phyloP scores from a whole-genome alignment of 2,113 vertebrate genomes.

The Stercorarius parasiticus region DNA sequence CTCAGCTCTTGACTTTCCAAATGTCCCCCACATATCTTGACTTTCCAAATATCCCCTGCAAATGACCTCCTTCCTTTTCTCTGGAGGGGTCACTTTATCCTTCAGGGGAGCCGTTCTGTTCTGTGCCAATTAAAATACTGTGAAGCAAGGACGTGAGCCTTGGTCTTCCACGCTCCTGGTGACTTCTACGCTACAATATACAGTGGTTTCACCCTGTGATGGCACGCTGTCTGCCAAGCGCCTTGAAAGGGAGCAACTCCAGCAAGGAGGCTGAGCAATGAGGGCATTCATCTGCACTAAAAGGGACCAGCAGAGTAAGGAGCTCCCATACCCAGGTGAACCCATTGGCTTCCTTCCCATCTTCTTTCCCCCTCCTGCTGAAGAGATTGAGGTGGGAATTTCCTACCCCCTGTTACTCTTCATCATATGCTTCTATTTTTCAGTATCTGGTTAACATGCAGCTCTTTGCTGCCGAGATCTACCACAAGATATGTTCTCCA shows the following conservation, averaged over 20 bases:
- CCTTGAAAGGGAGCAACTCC: background rate
- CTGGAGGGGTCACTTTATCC: background rate
- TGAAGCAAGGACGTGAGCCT: background rate
- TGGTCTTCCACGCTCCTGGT: background rate
- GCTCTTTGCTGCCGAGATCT: background rate
- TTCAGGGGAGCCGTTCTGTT: background rate
- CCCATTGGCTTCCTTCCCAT: background rate
- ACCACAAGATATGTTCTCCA: background rate
- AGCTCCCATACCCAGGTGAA: background rate
- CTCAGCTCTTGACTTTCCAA: background rate
- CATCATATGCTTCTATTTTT: background rate
- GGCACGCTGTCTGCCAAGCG: background rate
- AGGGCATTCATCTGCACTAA: background rate
- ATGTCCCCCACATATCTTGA: accelerated
- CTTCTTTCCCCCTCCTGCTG: background rate
- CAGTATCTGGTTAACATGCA: background rate
- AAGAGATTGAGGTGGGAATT: background rate
- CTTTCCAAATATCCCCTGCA: background rate
- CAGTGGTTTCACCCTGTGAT: accelerated
- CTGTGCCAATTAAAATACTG: background rate
- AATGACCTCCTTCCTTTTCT: background rate
- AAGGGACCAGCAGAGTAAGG: background rate
- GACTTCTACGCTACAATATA: background rate
- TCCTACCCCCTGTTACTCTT: background rate
- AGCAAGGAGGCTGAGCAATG: background rate